Evolutionary conservation across 2,888 invertebrate genomes (phyloP), one percentile per base, ranked within the genome.

Genomic region (Drosophila rubida): DNA sequence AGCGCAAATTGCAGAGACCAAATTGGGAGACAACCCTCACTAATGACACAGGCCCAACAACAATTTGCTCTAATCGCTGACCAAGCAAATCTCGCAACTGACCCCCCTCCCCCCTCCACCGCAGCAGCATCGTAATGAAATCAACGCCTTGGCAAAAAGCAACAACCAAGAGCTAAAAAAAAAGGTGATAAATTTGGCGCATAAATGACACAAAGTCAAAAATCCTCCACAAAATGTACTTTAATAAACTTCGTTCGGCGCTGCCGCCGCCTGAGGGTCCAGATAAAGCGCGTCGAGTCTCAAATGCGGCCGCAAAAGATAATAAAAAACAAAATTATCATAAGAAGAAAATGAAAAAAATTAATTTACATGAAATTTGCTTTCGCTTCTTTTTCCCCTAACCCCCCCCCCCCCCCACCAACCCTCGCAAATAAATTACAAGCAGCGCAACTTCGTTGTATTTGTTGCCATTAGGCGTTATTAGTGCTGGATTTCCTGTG

Each of bases 331-430:
- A 67, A 68, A 76, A 79, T 75, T 75, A 75, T 66, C 60, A 80
- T 64, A 77, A 75, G 48, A 70, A 75, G 70, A 78, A 76, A 65
- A 74, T 51, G 70, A 64, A 69, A 78, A 76, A 75, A 78, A 80
- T 80, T 78, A 82, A 82, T 82, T 80, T 82, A 73, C 78, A 80
- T 82, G 82, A 79, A 78, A 74, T 78, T 80, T 73, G 51, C 42
- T 69, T 70, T 57, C 22, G 55, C 61, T 62, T 55, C 58, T 62
- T 11, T 59, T 62, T 30, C n/a, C 32, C 50, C 42, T 63, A 37
- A n/a, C n/a, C n/a, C n/a, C n/a, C n/a, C n/a, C n/a, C n/a, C n/a
- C n/a, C n/a, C n/a, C n/a, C n/a, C n/a, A n/a, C n/a, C n/a, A n/a
- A n/a, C n/a, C n/a, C n/a, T n/a, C n/a, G 53, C 62, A 78, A 71